phyloP scores from a whole-genome alignment of 2,888 invertebrate genomes.

The Pollenia griseotomentosa region DNA sequence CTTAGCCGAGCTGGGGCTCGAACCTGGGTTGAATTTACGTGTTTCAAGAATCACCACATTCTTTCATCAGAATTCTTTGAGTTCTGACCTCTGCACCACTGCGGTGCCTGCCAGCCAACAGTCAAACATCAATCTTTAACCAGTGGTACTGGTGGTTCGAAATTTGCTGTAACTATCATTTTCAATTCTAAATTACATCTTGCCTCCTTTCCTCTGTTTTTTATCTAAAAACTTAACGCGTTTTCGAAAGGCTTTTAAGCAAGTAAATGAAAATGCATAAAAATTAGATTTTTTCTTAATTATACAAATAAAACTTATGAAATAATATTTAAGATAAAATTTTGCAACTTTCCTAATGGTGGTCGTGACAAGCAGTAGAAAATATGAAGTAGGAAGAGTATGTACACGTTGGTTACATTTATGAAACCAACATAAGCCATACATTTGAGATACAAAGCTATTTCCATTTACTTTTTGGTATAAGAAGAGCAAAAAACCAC shows the following conservation, averaged over 20 bases:
- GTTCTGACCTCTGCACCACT: no score
- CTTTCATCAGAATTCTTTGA: no score
- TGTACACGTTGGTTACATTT: slow-evolving; percentile 25
- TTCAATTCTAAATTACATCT: no score
- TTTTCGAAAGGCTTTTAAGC: background rate
- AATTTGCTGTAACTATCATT: no score
- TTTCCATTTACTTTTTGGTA: background rate
- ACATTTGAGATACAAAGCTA: background rate
- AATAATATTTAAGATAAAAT: slow-evolving; percentile 46
- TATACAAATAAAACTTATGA: slow-evolving; percentile 37
- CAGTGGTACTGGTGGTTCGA: no score
- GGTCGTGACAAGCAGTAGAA: slow-evolving; percentile 32
- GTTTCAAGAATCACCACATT: no score
- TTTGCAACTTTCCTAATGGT: slow-evolving; percentile 11
- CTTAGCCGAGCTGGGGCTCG: no score
- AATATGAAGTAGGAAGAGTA: background rate
- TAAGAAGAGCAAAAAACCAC: slow-evolving; percentile 33
- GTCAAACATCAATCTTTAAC: no score
- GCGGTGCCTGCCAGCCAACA: no score
- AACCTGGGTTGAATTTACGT: no score
- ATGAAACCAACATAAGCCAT: background rate
- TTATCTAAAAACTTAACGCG: no score
- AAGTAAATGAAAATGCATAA: background rate
- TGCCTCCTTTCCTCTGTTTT: no score
- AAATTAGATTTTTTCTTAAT: slow-evolving; percentile 30